These are phyloP conservation scores for Cryptophagus acutangulus DNA, from an alignment of 2,888 invertebrate genomes.

Conservation along the genomic window DNA sequence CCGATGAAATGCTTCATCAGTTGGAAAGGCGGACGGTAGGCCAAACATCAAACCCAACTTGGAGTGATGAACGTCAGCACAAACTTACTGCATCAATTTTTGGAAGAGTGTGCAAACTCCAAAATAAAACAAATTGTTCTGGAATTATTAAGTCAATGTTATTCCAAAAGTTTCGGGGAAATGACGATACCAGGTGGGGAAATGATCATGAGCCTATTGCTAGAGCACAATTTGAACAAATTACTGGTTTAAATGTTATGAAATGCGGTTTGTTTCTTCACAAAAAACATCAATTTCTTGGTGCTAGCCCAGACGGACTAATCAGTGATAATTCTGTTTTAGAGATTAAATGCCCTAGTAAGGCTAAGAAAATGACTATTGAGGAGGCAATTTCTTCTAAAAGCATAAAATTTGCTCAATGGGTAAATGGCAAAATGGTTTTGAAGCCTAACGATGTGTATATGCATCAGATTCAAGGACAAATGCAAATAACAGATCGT, in stretches of 20 bases:
- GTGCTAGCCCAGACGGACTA: constrained; percentile 6
- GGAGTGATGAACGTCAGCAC: constrained; percentile 6
- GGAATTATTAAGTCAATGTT: constrained; percentile 3
- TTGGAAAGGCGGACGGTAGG: constrained; percentile 4
- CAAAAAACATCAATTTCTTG: not conserved
- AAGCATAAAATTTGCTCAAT: not conserved
- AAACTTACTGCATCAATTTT: constrained; percentile 9
- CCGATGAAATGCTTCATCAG: not conserved
- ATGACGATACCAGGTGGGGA: constrained; percentile 2
- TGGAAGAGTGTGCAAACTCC: constrained; percentile 11
- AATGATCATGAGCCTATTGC: constrained; percentile 1
- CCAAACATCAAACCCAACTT: not conserved
- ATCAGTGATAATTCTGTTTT: not conserved
- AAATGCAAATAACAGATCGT: constrained; percentile 12
- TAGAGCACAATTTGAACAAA: not conserved
- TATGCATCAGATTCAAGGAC: constrained; percentile 17
- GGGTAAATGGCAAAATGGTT: constrained; percentile 5
- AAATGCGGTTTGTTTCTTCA: constrained; percentile 7
- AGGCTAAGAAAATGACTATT: not conserved
- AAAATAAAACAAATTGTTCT: constrained; percentile 1
- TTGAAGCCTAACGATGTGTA: constrained; percentile 13
- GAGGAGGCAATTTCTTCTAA: not conserved
- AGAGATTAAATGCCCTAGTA: constrained; percentile 1
- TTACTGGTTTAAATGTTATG: not conserved
- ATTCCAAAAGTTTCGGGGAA: constrained; percentile 2